Percentiles rank a stretch among this genome's conserved stretches.
Conservation (phyloP, 2,888 invertebrate genomes). For the Standfussiana lucernea region DNA sequence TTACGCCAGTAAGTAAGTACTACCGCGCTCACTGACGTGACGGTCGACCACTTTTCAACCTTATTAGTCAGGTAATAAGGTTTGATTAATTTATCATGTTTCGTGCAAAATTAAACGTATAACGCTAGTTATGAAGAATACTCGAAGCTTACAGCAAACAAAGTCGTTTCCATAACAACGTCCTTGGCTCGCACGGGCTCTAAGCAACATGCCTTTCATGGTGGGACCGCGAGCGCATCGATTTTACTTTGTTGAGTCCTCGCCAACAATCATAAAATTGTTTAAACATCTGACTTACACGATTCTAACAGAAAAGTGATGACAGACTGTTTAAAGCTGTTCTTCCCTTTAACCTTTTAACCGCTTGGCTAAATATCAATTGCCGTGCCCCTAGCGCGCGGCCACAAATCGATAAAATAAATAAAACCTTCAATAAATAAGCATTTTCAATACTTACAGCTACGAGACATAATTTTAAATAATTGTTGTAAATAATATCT, state of each 20-base stretch:
- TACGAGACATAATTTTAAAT: too few species aligned
- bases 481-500: too few species aligned
- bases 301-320: constrained; percentile 21
- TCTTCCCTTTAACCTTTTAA: not conserved
- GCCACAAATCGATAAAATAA: too few species aligned
- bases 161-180: constrained; percentile 17
- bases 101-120: not conserved
- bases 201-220: constrained; percentile 22
- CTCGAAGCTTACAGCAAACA: not conserved
- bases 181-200: constrained; percentile 22
- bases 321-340: constrained; percentile 9
- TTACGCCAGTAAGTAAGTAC: not conserved
- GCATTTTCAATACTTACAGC: too few species aligned
- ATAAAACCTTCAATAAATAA: too few species aligned
- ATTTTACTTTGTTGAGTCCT: constrained; percentile 47
- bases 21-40: too few species aligned
- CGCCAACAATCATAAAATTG: constrained; percentile 51
- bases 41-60: too few species aligned
- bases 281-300: constrained; percentile 25
- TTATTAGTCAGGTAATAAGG: too few species aligned
- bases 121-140: constrained; percentile 1
- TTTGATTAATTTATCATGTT: too few species aligned
- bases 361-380: too few species aligned
- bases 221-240: constrained; percentile 4
- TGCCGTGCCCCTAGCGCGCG: too few species aligned